phyloP scores from a whole-genome alignment of 2,888 invertebrate genomes.

The Pelosia muscerda region DNA sequence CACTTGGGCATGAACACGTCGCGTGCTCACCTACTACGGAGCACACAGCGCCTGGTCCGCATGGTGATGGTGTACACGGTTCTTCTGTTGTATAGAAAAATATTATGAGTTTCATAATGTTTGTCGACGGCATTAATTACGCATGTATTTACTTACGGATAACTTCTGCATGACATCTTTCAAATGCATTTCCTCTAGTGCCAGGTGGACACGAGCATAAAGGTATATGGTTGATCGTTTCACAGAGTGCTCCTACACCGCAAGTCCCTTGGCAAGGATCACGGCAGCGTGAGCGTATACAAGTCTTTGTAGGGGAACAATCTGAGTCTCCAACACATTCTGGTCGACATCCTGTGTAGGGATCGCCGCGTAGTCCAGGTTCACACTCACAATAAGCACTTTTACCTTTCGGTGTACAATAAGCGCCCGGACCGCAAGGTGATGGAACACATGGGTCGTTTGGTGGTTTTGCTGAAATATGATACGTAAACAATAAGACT shows the following conservation, averaged over 20 bases:
- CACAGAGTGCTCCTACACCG: constrained; percentile 93
- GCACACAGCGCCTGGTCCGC: constrained; percentile 93
- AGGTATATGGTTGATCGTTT: constrained; percentile 90
- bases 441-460: constrained; percentile 94
- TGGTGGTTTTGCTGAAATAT: constrained; percentile 76
- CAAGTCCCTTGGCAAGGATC: constrained; percentile 95
- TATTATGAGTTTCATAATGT: constrained; percentile 1
- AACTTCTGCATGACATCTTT: constrained; percentile 84
- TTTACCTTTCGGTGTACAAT: constrained; percentile 91
- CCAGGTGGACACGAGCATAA: constrained; percentile 91
- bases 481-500: constrained; percentile 27
- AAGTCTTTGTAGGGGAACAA: constrained; percentile 93
- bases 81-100: constrained; percentile 77
- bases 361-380: constrained; percentile 91
- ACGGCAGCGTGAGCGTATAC: constrained; percentile 93
- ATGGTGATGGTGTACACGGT: constrained; percentile 91
- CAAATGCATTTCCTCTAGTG: constrained; percentile 90
- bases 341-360: constrained; percentile 92
- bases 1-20: constrained; percentile 91
- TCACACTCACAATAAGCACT: constrained; percentile 91
- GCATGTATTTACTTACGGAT: constrained; percentile 64
- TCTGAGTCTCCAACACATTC: constrained; percentile 96
- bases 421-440: constrained; percentile 94
- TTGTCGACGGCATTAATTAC: neutral
- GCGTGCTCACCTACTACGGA: constrained; percentile 85